phyloP scores from a whole-genome alignment of 2,888 invertebrate species.

The Andrena trimmerana region DNA sequence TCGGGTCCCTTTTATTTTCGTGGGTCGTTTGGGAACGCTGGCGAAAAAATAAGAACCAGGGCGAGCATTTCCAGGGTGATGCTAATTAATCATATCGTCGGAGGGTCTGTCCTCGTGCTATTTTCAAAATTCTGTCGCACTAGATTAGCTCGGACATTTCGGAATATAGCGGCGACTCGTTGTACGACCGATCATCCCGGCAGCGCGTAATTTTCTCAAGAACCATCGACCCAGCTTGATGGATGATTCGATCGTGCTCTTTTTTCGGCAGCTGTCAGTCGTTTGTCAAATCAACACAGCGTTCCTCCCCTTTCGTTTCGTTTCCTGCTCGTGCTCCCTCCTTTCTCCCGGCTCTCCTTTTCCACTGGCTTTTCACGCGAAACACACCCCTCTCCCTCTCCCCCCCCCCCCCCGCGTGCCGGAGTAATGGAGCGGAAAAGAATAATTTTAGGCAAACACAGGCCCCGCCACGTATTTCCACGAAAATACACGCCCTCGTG shows the following conservation, averaged over 20 bases:
- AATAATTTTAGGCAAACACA: conserved; percentile 63
- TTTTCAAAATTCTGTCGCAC: neutral
- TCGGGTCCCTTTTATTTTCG: too few relatives aligned
- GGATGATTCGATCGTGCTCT: conserved; percentile 56
- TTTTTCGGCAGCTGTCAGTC: conserved; percentile 38
- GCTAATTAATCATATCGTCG: conserved; percentile 1
- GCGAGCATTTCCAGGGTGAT: neutral
- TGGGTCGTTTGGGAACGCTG: too few relatives aligned
- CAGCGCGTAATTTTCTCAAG: conserved; percentile 48
- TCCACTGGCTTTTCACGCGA: conserved; percentile 3
- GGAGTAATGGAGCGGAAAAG: conserved; percentile 62
- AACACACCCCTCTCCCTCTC: neutral
- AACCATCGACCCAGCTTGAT: conserved; percentile 44
- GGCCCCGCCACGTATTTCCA: neutral
- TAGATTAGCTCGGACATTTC: neutral
- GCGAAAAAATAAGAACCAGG: neutral
- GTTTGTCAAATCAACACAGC: conserved; percentile 50
- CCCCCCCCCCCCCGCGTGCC: neutral
- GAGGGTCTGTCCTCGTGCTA: neutral
- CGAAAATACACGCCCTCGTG: conserved; percentile 3
- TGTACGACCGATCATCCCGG: neutral
- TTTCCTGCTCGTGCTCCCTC: neutral
- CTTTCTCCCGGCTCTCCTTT: neutral
- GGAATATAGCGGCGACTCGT: neutral
- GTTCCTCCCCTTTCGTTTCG: conserved; percentile 23